Percentiles rank a stretch among this genome's conserved stretches.
Evolutionary conservation across 23 tunicate genomes (phyloP).

Genomic region (Trididemnum nubilum): DNA sequence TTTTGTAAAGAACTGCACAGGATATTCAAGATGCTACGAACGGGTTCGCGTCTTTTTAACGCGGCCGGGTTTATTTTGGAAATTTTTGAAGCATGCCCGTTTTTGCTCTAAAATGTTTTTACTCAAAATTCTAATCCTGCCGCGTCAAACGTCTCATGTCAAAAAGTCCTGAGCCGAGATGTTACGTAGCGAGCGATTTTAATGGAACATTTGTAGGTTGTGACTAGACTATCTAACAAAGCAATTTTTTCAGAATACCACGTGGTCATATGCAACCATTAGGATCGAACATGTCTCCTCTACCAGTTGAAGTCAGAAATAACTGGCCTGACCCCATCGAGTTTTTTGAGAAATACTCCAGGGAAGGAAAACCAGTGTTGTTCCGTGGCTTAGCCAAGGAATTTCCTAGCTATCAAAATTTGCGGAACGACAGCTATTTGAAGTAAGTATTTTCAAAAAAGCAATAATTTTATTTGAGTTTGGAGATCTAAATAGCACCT

Average conservation of each 20-base stretch:
- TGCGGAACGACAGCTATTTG: conserved; percentile 48
- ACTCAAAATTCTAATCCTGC: too few relatives aligned
- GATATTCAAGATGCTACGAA: too few relatives aligned
- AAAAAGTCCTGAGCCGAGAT: too few relatives aligned
- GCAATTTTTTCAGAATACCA: conserved; percentile 22
- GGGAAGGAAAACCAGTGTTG: conserved; percentile 42
- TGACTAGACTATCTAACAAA: background rate
- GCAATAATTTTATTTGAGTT: background rate
- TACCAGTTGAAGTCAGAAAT: conserved; percentile 33
- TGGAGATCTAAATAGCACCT: background rate
- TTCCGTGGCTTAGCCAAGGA: conserved; percentile 63
- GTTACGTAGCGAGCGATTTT: too few relatives aligned
- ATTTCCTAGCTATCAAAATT: conserved; percentile 38
- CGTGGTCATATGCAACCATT: conserved; percentile 72
- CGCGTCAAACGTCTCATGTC: too few relatives aligned
- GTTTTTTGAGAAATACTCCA: conserved; percentile 57
- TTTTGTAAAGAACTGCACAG: too few relatives aligned
- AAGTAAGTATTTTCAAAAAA: too few relatives aligned
- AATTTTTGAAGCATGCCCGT: too few relatives aligned
- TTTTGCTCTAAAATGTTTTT: too few relatives aligned
- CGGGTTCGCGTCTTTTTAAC: too few relatives aligned
- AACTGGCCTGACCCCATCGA: conserved; percentile 47
- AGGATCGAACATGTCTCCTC: conserved; percentile 53
- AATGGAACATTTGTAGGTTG: too few relatives aligned
- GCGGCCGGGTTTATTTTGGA: too few relatives aligned